Percentiles rank a stretch among this genome's conserved stretches.
phyloP scores from a whole-genome alignment of 2,113 vertebrate species.

The Barnardius zonarius region DNA sequence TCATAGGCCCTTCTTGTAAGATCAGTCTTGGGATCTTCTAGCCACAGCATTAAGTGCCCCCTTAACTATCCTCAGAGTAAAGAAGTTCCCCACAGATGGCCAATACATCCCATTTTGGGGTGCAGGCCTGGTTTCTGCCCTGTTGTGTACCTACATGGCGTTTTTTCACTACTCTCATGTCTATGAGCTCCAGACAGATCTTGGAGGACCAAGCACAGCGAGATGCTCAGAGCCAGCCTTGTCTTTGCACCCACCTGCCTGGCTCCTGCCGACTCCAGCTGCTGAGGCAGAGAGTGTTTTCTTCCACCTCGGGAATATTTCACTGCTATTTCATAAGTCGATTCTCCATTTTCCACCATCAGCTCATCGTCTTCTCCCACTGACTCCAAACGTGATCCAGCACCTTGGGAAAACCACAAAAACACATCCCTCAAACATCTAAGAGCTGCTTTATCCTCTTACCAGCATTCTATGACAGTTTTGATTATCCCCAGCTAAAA shows the following conservation, averaged over 20 bases:
- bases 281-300: constrained; percentile 94
- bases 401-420: constrained; percentile 71
- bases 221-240: neutral
- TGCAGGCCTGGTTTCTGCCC: neutral
- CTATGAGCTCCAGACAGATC: neutral
- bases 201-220: fast-evolving
- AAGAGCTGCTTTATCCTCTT: neutral
- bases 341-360: constrained; percentile 81
- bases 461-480: neutral
- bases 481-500: neutral
- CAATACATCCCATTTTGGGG: neutral
- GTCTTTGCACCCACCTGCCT: constrained; percentile 80
- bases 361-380: constrained; percentile 95
- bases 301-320: constrained; percentile 82
- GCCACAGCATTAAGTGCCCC: neutral
- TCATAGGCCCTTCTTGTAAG: neutral
- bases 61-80: neutral
- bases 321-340: constrained; percentile 72
- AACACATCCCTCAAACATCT: neutral
- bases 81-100: neutral
- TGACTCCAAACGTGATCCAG: constrained; percentile 85
- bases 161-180: neutral
- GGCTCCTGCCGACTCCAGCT: constrained; percentile 80
- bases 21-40: neutral
- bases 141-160: fast-evolving